phyloP scores from a whole-genome alignment of 2,797 vertebrate genomes.

The Anableps anableps region DNA sequence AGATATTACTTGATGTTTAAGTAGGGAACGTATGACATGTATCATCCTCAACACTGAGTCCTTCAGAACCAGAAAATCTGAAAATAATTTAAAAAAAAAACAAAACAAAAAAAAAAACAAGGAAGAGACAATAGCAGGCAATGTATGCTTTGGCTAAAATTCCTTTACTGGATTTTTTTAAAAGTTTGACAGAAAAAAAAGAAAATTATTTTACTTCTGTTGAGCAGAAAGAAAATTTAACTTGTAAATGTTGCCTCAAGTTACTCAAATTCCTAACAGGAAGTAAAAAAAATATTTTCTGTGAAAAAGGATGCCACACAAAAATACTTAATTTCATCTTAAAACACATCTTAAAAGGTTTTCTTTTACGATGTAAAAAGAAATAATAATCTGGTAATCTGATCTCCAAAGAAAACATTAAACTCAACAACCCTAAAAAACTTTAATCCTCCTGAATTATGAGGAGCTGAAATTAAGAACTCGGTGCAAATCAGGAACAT shows the following conservation, averaged over 20 bases:
- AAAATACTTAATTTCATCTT: not conserved
- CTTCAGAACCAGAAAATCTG: not conserved
- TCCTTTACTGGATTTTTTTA: not conserved
- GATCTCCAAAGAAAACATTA: not conserved
- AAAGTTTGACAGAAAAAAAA: not conserved
- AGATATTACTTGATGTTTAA: not conserved
- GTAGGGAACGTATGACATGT: conserved; percentile 1
- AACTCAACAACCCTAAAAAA: not conserved
- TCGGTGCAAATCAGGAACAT: not conserved
- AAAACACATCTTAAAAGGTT: too few relatives aligned
- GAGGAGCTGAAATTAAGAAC: not conserved
- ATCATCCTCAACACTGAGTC: not conserved
- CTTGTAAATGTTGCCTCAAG: too few relatives aligned
- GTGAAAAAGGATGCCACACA: not conserved
- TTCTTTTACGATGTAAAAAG: too few relatives aligned
- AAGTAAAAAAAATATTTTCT: not conserved
- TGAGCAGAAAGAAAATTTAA: not conserved
- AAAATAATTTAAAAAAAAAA: not conserved
- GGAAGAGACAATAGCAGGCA: not conserved
- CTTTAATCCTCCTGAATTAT: not conserved
- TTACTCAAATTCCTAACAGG: too few relatives aligned
- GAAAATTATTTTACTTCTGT: not conserved
- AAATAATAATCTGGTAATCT: too few relatives aligned
- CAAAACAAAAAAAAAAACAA: too few relatives aligned
- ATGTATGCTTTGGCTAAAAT: not conserved